Conservation (phyloP, 2,797 vertebrate species). For the Sebastes ruberrimus region DNA sequence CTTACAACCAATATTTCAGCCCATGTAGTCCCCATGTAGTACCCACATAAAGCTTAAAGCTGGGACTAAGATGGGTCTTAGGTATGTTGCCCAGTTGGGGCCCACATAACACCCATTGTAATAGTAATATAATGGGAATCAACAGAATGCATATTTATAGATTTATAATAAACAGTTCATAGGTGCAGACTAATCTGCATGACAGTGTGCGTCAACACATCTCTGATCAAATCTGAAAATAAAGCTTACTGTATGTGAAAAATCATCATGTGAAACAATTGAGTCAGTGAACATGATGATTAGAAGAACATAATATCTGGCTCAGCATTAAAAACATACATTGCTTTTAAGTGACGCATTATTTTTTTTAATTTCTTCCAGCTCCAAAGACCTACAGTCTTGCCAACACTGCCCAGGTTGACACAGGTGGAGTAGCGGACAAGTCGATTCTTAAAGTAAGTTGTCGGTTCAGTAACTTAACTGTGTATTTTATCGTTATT, state of each 20-base stretch:
- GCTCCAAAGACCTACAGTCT: slow-evolving; percentile 97
- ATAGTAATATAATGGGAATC: too few species aligned
- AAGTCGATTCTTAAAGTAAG: slow-evolving; percentile 93
- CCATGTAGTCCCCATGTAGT: too few species aligned
- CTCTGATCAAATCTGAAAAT: background rate
- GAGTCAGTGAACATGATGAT: background rate
- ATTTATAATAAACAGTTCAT: background rate
- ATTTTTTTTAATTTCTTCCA: slow-evolving; percentile 27
- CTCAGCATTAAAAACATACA: background rate
- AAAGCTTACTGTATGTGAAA: background rate
- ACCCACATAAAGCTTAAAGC: too few species aligned
- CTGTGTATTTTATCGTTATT: background rate
- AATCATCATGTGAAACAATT: background rate
- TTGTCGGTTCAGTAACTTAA: background rate
- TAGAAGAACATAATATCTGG: background rate
- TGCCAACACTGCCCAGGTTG: slow-evolving; percentile 81
- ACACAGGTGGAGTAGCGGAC: slow-evolving; percentile 85
- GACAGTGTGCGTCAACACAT: background rate
- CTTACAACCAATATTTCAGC: too few species aligned
- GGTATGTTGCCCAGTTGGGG: rapidly evolving
- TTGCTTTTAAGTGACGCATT: background rate
- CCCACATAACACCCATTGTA: too few species aligned
- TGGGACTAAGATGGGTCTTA: too few species aligned
- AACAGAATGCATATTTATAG: background rate
- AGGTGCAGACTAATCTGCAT: background rate